These are phyloP conservation scores for Magallana ariakensis DNA, from an alignment of 1,140 invertebrate species.

Conservation along the genomic window DNA sequence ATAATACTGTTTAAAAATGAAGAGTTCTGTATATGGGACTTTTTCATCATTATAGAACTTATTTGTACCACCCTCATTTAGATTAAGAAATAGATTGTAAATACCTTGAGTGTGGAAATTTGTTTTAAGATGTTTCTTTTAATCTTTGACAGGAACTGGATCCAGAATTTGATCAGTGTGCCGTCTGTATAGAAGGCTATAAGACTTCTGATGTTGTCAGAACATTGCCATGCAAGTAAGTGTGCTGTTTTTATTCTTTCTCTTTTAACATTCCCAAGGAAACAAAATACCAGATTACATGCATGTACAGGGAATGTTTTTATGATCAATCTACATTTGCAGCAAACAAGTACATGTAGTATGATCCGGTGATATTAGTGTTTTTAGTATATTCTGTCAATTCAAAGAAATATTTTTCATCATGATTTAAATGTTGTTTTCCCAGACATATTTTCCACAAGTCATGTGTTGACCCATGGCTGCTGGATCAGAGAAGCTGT, in stretches of 20 bases:
- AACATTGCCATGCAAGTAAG: conserved; percentile 92
- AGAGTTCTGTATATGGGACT: no score
- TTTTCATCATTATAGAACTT: no score
- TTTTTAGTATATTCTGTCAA: no score
- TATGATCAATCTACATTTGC: background rate
- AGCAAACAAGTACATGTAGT: no score
- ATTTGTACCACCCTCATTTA: no score
- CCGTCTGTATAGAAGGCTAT: conserved; percentile 95
- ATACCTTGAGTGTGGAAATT: no score
- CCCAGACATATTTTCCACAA: conserved; percentile 95
- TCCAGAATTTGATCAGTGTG: conserved; percentile 89
- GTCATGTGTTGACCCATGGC: conserved; percentile 95
- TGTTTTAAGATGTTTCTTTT: background rate
- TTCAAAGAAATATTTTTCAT: no score
- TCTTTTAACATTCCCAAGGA: no score
- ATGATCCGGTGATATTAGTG: no score
- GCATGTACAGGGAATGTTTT: background rate
- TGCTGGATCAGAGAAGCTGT: conserved; percentile 94
- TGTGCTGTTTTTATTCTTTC: background rate
- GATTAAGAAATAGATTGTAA: no score
- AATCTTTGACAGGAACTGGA: conserved; percentile 85
- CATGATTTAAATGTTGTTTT: conserved; percentile 62
- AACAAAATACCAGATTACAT: background rate
- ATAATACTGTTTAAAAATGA: no score
- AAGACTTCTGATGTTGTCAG: conserved; percentile 90